Base-by-base conservation (phyloP, 2,888 invertebrate species). In the Anthoptus insignis region DNA sequence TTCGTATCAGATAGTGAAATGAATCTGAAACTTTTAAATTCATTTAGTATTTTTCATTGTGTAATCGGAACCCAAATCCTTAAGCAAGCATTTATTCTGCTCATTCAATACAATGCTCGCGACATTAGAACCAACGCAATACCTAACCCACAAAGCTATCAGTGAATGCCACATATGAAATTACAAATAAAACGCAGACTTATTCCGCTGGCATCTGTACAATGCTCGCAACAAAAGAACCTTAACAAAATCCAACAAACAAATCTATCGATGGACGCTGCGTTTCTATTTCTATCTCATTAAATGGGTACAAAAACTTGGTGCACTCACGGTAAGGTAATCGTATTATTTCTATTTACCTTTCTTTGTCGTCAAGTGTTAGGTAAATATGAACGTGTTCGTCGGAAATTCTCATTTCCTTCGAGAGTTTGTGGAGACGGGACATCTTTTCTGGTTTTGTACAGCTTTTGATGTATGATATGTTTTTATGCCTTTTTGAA, bases 311-410 rank as follows among this genome's bases (percentile, higher is more conserved):
- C 88, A 87, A 81, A 82, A 78, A 72, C 76, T 75, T 81, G 77
- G 80, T 77, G 86, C 85, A 85, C 88, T 87, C 87, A 70, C 72
- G 74, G 76, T 79, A 80, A 87, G 87, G 89, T 90, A 90, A 91
- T 89, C 88, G 87, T 91, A 90, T 91, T 91, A 91, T 89, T 90
- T 88, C 88, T 92, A 86, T 92, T 92, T 92, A 82, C 86, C 80
- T 84, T 91, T 88, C 92, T 92, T 92, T 93, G 92, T 92, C 86
- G 91, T 91, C 87, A 81, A 92, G 92, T 91, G 91, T 91, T 89
- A 88, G 88, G 92, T 89, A 91, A 92, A 93, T 88, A 93, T 87
- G 82, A 78, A 87, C 87, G 81, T 81, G 86, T 88, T 89, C 86
- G 84, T 88, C 81, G 87, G 86, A 88, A 87, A 89, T 86, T 86